Evolutionary conservation across 2,797 vertebrate species (phyloP), one percentile per base, ranked within the genome.

Genomic region (Siniperca scherzeri): DNA sequence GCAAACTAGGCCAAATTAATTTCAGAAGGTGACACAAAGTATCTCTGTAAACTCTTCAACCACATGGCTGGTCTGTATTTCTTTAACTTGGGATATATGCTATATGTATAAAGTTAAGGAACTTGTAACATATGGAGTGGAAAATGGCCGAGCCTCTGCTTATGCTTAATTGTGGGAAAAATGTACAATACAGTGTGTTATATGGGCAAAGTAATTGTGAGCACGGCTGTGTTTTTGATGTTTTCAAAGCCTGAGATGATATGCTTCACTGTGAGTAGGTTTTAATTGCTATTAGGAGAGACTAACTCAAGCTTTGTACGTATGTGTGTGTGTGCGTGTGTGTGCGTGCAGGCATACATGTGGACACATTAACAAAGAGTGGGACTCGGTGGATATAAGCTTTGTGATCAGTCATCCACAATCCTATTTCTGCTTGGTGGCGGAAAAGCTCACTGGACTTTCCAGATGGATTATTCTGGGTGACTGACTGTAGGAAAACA

Each of bases 381-480:
- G 66, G 65, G 87, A 92, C 85, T 88, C 59, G 85, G 85, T 80
- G 86, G 84, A 84, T 91, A 89, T 94, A 93, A 94, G 94, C 92
- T 88, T 87, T 90, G 91, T 93, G 92, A 95, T 93, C 91, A 92
- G 87, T 95, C 94, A 95, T 92, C 94, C 95, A 93, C 91, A 94
- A 92, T 95, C 91, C 92, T 91, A 93, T 94, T 96, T 95, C 91
- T 93, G 91, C 94, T 92, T 87, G 86, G 87, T 88, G 90, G 90
- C 82, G 80, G 89, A 93, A 93, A 93, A 94, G 93, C 90, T 92
- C 89, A 88, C 91, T 93, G 94, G 94, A 94, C 93, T 92, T 93
- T 95, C 93, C 92, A 78, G 91, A 92, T 87, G 92, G 94, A 95
- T 96, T 95, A 95, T 95, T 95, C 92, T 82, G 91, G 94, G 88